Conservation (phyloP, 2,113 vertebrate species). For the Boleophthalmus pectinirostris region DNA sequence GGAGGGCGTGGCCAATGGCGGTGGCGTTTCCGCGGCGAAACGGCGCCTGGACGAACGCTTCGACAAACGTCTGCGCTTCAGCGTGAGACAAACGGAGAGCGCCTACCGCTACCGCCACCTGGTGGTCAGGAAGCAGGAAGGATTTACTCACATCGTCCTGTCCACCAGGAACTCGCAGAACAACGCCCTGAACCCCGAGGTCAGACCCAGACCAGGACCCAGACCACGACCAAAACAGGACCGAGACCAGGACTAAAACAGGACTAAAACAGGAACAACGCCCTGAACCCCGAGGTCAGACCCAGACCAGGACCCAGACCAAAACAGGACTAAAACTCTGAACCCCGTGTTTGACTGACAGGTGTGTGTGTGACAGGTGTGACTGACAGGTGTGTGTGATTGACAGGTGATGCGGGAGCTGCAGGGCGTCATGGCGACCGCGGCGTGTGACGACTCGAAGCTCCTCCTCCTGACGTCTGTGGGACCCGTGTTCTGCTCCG, state of each 20-base stretch:
- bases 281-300: no score
- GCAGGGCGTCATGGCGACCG: constrained; percentile 94
- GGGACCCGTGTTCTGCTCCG: constrained; percentile 92
- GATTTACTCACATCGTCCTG: constrained; percentile 96
- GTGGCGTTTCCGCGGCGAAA: constrained; percentile 81
- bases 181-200: constrained; percentile 95
- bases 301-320: no score
- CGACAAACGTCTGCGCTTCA: constrained; percentile 93
- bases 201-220: constrained; percentile 33
- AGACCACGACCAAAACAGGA: no score
- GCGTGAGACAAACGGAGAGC: constrained; percentile 94
- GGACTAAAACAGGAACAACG: no score
- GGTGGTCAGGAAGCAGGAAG: constrained; percentile 96
- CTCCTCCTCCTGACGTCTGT: constrained; percentile 91
- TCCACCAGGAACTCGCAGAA: constrained; percentile 96
- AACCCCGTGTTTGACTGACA: background rate
- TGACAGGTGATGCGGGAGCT: constrained; percentile 97
- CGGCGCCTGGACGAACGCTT: constrained; percentile 90
- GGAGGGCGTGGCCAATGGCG: constrained; percentile 85
- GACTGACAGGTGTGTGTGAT: background rate
- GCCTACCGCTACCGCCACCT: constrained; percentile 97
- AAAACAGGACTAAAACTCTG: background rate
- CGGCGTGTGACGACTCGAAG: constrained; percentile 95
- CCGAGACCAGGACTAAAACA: no score
- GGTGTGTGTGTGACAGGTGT: background rate